Conservation (phyloP, 2,888 invertebrate species). For the Amphipoea oculea region DNA sequence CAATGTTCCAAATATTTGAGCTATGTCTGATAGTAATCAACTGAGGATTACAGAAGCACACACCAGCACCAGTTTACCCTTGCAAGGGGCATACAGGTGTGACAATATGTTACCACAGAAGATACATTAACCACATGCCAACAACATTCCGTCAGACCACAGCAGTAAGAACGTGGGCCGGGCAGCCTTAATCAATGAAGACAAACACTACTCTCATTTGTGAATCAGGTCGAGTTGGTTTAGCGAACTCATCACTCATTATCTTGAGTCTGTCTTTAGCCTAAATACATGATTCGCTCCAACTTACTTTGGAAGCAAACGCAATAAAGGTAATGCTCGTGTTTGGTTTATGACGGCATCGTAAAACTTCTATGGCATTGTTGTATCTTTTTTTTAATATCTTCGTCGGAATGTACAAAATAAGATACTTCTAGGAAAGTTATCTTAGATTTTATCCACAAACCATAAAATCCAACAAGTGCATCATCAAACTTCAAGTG, state of each 20-base stretch:
- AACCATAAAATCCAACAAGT: slow-evolving; percentile 6
- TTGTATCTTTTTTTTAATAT: slow-evolving; percentile 50
- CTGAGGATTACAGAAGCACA: not conserved
- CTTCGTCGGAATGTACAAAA: slow-evolving; percentile 22
- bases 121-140: slow-evolving; percentile 1
- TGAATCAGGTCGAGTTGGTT: slow-evolving; percentile 55
- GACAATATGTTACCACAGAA: not conserved
- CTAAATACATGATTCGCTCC: slow-evolving; percentile 47
- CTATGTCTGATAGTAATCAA: not conserved
- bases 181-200: slow-evolving; percentile 46
- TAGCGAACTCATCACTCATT: slow-evolving; percentile 61
- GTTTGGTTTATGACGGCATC: slow-evolving; percentile 44
- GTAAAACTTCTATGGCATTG: slow-evolving; percentile 36
- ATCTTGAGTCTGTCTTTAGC: slow-evolving; percentile 47
- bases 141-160: slow-evolving; percentile 8
- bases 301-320: slow-evolving; percentile 34
- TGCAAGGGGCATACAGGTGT: not conserved
- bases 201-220: slow-evolving; percentile 59
- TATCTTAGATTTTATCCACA: slow-evolving; percentile 5
- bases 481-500: not conserved
- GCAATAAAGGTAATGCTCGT: slow-evolving; percentile 53
- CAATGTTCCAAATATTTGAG: not conserved
- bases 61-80: not conserved
- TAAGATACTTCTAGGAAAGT: slow-evolving; percentile 11
- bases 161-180: slow-evolving; percentile 31